A percentile compares a stretch with the other conserved stretches of the same genome.
Evolutionary conservation across 2,888 invertebrate species (phyloP).

Genomic region (Drosophila demipolita): DNA sequence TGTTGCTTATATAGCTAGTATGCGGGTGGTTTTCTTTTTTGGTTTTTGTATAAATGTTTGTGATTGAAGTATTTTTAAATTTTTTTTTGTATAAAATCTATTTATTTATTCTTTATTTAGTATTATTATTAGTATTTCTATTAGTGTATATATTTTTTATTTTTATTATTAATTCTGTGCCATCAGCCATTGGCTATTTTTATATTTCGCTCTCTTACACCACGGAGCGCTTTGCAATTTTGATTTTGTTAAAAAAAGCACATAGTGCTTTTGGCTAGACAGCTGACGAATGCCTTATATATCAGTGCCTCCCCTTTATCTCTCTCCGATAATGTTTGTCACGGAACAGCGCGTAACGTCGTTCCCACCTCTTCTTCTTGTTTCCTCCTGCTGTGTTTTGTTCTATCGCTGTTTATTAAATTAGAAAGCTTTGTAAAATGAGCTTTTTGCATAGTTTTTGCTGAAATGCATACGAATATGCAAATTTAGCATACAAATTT

Average conservation of each 20-base stretch:
- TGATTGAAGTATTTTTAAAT: neutral
- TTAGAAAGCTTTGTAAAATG: slow-evolving; percentile 49
- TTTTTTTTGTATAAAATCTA: neutral
- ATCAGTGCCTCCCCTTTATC: slow-evolving; percentile 20
- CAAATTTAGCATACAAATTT: slow-evolving; percentile 5
- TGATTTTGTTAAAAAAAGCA: slow-evolving; percentile 12
- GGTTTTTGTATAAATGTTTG: neutral
- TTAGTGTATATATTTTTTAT: neutral
- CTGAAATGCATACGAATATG: slow-evolving; percentile 38
- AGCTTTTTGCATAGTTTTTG: slow-evolving; percentile 26
- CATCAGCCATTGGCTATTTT: slow-evolving; percentile 30
- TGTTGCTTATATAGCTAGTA: neutral
- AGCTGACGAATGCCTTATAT: slow-evolving; percentile 47
- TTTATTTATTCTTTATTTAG: neutral
- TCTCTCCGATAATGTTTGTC: slow-evolving; percentile 23
- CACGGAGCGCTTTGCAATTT: slow-evolving; percentile 26
- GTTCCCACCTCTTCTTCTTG: slow-evolving; percentile 4
- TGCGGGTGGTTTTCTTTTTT: neutral
- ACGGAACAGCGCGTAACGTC: slow-evolving; percentile 21
- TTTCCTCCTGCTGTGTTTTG: neutral
- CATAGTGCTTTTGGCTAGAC: slow-evolving; percentile 21
- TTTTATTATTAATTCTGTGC: neutral
- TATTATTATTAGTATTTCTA: neutral
- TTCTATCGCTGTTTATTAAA: slow-evolving; percentile 2
- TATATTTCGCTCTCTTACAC: slow-evolving; percentile 22